A percentile compares a stretch with the other conserved stretches of the same genome.
Evolutionary conservation across 2,797 vertebrate genomes (phyloP).

Genomic region (Notoglanidium macrostoma): DNA sequence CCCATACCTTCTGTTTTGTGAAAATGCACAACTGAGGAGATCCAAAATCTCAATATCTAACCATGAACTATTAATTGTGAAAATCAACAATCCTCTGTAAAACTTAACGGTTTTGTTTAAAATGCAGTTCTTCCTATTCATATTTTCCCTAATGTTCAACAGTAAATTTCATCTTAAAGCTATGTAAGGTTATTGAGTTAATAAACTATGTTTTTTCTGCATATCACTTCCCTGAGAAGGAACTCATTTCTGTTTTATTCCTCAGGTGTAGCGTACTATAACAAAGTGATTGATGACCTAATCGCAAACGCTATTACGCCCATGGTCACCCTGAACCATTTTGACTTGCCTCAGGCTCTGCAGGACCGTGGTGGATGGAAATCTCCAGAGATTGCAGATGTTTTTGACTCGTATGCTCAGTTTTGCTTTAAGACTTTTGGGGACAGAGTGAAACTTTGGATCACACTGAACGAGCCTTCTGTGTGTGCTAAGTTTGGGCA

Average conservation of each 20-base stretch:
- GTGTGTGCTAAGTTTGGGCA: constrained; percentile 70
- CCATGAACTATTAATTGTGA: too few species aligned
- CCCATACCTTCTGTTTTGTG: not conserved
- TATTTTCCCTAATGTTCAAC: not conserved
- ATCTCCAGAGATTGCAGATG: constrained; percentile 63
- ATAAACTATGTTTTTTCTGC: not conserved
- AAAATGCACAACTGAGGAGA: not conserved
- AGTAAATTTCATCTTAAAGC: not conserved
- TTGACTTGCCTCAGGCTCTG: constrained; percentile 80
- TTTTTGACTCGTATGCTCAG: constrained; percentile 75
- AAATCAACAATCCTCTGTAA: not conserved
- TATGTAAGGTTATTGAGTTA: not conserved
- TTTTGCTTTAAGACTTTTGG: constrained; percentile 84
- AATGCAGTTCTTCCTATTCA: not conserved
- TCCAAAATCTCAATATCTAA: not conserved
- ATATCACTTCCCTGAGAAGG: not conserved
- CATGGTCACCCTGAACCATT: constrained; percentile 81
- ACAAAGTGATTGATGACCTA: constrained; percentile 80
- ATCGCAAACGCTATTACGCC: constrained; percentile 70
- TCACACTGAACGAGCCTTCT: constrained; percentile 81
- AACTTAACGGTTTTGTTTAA: not conserved
- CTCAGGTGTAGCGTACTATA: constrained; percentile 80
- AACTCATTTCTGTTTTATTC: constrained; percentile 39
- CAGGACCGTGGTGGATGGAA: constrained; percentile 79
- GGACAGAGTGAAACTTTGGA: constrained; percentile 81